Base-by-base conservation (phyloP, 2,113 vertebrate species). In the Verasper variegatus region DNA sequence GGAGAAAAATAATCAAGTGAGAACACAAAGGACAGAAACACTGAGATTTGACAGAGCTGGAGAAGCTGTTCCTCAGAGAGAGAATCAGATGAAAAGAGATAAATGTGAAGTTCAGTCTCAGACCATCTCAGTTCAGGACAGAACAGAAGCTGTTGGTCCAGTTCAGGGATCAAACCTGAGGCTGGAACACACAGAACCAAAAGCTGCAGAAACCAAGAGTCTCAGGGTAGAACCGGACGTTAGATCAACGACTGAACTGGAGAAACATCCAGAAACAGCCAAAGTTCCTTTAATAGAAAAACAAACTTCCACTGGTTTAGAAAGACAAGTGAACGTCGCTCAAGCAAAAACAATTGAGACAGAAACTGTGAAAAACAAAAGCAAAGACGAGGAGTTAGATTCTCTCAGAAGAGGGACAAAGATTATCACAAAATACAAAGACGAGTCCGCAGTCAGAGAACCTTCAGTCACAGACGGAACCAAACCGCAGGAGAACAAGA, bases 381-480 rank as follows among this genome's bases (percentile, higher is more conserved):
- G 60, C 4, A 10, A 42, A 40, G 18, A 18, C 1, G 2, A 42
- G 35, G 8, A 35, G 31, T 20, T 2, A 14, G 37, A 58, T 31
- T 54, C 1, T 2, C 56, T 66, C 2, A 9, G 7, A 26, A 35
- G 2, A 64, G 40, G 60, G 71, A 21, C 14, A 74, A 78, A 9
- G 37, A 12, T 11, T 9, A 40, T 11, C 37, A 40, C 3, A 31
- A 51, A 71, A 67, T 15, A 21, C 40, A 63, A 65, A n/a, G 14
- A 42, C 27, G 23, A 70, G 55, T 35, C 60, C 49, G 35, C 26
- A n/a, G 51, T 70, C 54, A 40, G 1, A 67, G 54, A 88, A 61
- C 79, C 76, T 1, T 87, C 89, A 88, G 88, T 89, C 88, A 90
- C 86, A 90, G 91, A 91, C 85, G 4, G 47, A 77, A 68, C 61